A percentile compares a stretch with the other conserved stretches of the same genome.
Evolutionary conservation across 1,140 invertebrate species (phyloP).

Genomic region (Mya arenaria): DNA sequence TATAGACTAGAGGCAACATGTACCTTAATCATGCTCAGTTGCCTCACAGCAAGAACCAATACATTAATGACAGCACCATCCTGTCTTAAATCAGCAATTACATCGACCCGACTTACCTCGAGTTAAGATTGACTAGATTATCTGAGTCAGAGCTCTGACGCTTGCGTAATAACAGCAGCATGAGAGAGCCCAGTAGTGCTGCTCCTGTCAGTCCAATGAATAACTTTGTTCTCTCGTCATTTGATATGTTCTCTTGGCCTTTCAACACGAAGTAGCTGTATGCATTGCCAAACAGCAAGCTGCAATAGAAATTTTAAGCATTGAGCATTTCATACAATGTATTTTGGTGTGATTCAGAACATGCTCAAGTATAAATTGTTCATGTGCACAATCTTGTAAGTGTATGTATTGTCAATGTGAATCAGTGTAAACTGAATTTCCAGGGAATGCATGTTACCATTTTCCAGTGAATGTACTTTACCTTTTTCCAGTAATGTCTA

Average conservation of each 20-base stretch:
- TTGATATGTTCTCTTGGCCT: constrained; percentile 87
- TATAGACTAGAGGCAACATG: too few species aligned
- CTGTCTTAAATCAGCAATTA: too few species aligned
- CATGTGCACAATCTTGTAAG: not conserved
- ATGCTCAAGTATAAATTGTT: constrained; percentile 32
- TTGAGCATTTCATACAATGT: not conserved
- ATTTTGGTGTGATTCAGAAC: not conserved
- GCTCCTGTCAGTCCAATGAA: constrained; percentile 74
- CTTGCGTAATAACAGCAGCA: constrained; percentile 68
- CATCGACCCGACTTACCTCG: too few species aligned
- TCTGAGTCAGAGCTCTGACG: constrained; percentile 54
- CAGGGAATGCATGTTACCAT: too few species aligned
- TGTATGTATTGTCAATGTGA: too few species aligned
- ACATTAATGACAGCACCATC: too few species aligned
- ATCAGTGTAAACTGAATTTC: too few species aligned
- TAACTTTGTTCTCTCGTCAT: constrained; percentile 70
- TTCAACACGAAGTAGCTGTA: constrained; percentile 96
- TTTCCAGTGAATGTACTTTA: too few species aligned
- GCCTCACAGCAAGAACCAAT: too few species aligned
- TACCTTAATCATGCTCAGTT: too few species aligned
- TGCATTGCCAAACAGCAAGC: constrained; percentile 95
- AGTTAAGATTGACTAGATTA: constrained; percentile 72
- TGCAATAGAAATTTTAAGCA: constrained; percentile 81
- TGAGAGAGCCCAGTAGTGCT: constrained; percentile 65
- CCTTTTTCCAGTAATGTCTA: too few species aligned